Conservation (phyloP, 2,113 vertebrate species). For the Podarcis muralis region DNA sequence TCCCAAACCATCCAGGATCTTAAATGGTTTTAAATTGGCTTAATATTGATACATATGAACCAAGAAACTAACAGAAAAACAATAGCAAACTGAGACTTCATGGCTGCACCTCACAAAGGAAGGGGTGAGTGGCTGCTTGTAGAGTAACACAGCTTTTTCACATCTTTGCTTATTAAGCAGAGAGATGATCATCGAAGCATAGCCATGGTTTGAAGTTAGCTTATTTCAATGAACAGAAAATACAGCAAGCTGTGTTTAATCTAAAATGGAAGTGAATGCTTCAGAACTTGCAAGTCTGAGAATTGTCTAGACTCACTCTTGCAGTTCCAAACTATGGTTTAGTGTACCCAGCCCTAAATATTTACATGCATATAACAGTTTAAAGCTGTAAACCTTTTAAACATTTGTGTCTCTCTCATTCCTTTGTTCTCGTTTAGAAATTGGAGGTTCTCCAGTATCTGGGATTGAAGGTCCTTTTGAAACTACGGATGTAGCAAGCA, state of each 20-base stretch:
- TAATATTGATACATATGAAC: too few species aligned
- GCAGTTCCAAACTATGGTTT: neutral
- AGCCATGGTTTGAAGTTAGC: too few species aligned
- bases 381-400: neutral
- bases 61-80: too few species aligned
- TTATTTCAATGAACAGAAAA: neutral
- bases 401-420: neutral
- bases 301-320: neutral
- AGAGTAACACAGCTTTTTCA: too few species aligned
- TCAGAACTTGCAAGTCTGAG: neutral
- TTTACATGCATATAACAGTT: neutral
- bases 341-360: neutral
- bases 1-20: too few species aligned
- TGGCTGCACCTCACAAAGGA: too few species aligned
- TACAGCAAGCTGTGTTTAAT: neutral
- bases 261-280: neutral
- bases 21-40: too few species aligned
- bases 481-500: slow-evolving; percentile 80
- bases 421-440: slow-evolving; percentile 73
- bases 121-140: too few species aligned
- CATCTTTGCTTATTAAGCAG: too few species aligned
- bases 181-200: too few species aligned
- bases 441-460: slow-evolving; percentile 76
- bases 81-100: too few species aligned
- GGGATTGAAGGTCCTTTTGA: slow-evolving; percentile 93